Percentiles rank a stretch among this genome's conserved stretches.
phyloP scores from a whole-genome alignment of 1,140 invertebrate genomes.

The Callitettix versicolor region DNA sequence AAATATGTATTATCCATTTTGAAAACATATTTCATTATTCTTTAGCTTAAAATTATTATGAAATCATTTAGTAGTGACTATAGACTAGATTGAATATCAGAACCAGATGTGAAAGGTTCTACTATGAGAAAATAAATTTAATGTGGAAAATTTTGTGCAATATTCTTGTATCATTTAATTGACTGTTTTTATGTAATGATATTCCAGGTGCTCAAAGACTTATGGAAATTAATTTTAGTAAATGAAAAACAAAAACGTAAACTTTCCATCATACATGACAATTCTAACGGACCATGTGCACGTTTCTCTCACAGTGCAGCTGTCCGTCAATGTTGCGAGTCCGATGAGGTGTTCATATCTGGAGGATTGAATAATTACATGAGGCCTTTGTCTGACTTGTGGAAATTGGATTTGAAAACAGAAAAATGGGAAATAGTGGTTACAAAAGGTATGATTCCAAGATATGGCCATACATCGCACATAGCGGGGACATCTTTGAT shows the following conservation, averaged over 20 bases:
- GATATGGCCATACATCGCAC: conserved; percentile 33
- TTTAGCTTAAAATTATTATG: too few species aligned
- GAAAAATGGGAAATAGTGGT: conserved; percentile 24
- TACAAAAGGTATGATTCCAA: conserved; percentile 19
- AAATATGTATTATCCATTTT: too few species aligned
- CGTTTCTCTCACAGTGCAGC: conserved; percentile 32
- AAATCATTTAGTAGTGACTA: too few species aligned
- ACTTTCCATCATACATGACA: not conserved
- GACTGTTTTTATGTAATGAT: conserved; percentile 3
- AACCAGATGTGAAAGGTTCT: too few species aligned
- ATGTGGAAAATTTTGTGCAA: too few species aligned
- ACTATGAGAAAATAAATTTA: too few species aligned
- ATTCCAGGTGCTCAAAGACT: conserved; percentile 9
- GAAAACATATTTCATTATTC: too few species aligned
- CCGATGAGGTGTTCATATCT: conserved; percentile 28
- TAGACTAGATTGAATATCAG: too few species aligned
- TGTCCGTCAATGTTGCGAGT: conserved; percentile 17
- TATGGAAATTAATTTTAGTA: conserved; percentile 4
- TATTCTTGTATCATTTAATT: too few species aligned
- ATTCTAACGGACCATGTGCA: conserved; percentile 13
- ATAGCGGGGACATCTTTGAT: conserved; percentile 30
- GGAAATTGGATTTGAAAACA: conserved; percentile 27
- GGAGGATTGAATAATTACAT: conserved; percentile 33
- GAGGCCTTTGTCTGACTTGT: conserved; percentile 28
- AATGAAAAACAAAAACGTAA: not conserved